Evolutionary conservation across 2,888 invertebrate species (phyloP).

Genomic region (Euplagia quadripunctaria): DNA sequence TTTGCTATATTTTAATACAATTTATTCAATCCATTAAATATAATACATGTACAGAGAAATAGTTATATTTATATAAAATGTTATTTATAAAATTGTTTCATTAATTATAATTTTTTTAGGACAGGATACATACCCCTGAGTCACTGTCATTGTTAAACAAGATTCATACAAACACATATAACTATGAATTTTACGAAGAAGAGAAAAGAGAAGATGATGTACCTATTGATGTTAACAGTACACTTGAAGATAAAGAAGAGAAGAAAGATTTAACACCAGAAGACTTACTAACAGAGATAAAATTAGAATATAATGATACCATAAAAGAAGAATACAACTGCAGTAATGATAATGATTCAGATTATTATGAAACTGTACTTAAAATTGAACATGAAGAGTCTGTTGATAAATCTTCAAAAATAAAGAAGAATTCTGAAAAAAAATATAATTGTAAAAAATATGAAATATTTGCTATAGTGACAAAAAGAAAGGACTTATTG

Average conservation of each 20-base stretch:
- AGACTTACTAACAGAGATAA: constrained; percentile 26
- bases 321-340: constrained; percentile 35
- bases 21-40: too few relatives aligned
- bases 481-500: constrained; percentile 5
- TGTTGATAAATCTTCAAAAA: neutral
- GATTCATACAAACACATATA: constrained; percentile 16
- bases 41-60: too few relatives aligned
- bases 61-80: too few relatives aligned
- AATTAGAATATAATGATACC: constrained; percentile 24
- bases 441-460: constrained; percentile 12
- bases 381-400: constrained; percentile 17
- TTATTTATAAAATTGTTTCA: too few relatives aligned
- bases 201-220: neutral
- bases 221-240: neutral
- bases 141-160: constrained; percentile 29
- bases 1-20: too few relatives aligned
- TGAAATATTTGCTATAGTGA: constrained; percentile 16
- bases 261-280: neutral
- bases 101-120: constrained; percentile 23
- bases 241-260: neutral
- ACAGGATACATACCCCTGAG: neutral
- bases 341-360: constrained; percentile 20
- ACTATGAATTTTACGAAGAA: constrained; percentile 19
- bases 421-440: neutral
- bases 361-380: constrained; percentile 24